phyloP scores from a whole-genome alignment of 2,888 invertebrate genomes.

The Hydrotaea cyrtoneurina region DNA sequence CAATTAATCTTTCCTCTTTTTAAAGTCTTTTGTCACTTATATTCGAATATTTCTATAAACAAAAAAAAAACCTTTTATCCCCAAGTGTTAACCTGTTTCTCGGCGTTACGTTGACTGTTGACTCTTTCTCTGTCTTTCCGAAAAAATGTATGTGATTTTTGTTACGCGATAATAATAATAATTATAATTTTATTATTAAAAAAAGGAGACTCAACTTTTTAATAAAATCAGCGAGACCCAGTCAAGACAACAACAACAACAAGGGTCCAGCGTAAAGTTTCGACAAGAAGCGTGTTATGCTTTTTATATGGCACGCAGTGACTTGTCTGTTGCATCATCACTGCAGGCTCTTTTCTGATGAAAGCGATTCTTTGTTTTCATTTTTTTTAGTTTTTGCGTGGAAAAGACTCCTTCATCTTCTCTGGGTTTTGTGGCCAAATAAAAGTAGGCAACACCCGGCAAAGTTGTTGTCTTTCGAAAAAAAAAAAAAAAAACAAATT shows the following conservation, averaged over 20 bases:
- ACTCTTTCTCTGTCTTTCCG: not conserved
- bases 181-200: constrained; percentile 58
- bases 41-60: too few relatives aligned
- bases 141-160: constrained; percentile 36
- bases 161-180: constrained; percentile 68
- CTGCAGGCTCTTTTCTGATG: constrained; percentile 34
- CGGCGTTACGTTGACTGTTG: not conserved
- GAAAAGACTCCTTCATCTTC: not conserved
- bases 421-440: not conserved
- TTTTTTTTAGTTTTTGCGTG: not conserved
- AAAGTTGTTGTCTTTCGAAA: not conserved
- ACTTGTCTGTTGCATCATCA: constrained; percentile 26
- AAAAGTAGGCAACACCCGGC: constrained; percentile 10
- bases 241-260: not conserved
- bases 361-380: not conserved
- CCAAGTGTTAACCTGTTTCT: not conserved
- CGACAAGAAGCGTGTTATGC: constrained; percentile 28
- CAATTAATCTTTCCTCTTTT: too few relatives aligned
- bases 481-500: too few relatives aligned
- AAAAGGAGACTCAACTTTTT: constrained; percentile 22
- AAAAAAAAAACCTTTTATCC: too few relatives aligned
- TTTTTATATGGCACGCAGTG: constrained; percentile 10
- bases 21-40: too few relatives aligned
- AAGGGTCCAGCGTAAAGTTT: constrained; percentile 30
- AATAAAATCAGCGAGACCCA: not conserved